Percentiles rank a stretch among this genome's conserved stretches.
These are phyloP conservation scores for Argyrosomus regius DNA, from an alignment of 2,797 vertebrate genomes.

Conservation along the genomic window DNA sequence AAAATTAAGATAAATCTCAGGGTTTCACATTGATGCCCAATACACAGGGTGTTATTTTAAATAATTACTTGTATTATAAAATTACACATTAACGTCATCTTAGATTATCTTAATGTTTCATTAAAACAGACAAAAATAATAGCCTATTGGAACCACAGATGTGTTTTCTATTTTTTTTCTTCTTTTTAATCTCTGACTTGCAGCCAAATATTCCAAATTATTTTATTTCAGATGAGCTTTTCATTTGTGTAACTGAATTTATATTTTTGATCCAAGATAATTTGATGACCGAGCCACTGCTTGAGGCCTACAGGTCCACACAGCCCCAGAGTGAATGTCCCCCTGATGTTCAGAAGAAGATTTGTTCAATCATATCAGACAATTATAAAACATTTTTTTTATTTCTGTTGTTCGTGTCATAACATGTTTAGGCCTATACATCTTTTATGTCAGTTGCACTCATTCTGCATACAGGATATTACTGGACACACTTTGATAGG, in stretches of 20 bases:
- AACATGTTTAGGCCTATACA: conserved; percentile 78
- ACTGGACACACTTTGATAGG: conserved; percentile 76
- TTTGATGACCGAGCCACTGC: neutral
- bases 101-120: neutral
- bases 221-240: neutral
- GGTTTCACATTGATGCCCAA: neutral
- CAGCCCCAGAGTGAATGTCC: neutral
- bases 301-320: neutral
- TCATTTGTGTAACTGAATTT: neutral
- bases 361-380: conserved; percentile 72
- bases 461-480: conserved; percentile 79
- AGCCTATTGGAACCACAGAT: neutral
- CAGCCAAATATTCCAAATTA: neutral
- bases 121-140: neutral
- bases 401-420: conserved; percentile 73
- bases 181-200: neutral
- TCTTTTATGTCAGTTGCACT: conserved; percentile 72
- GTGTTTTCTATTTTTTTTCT: neutral
- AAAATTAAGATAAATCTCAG: neutral
- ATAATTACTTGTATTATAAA: neutral
- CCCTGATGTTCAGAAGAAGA: conserved; percentile 36
- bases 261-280: neutral
- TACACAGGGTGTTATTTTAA: neutral
- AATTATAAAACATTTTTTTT: conserved; percentile 80
- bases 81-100: neutral